Conservation (phyloP, 2,888 invertebrate genomes). For the Ophonus ardosiacus region DNA sequence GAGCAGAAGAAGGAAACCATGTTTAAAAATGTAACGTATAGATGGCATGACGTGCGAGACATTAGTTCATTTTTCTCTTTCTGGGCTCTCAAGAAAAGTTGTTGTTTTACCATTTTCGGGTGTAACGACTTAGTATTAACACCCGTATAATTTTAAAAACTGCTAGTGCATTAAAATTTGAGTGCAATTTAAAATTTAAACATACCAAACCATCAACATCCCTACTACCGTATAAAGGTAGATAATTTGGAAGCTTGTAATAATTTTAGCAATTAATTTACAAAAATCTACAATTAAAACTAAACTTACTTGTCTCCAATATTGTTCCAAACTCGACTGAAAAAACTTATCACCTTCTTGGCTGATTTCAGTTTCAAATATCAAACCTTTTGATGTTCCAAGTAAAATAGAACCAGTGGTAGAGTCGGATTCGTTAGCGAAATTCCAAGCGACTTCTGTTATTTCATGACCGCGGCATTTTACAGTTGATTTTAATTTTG, state of each 20-base stretch:
- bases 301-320: constrained; percentile 87
- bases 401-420: constrained; percentile 91
- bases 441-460: constrained; percentile 95
- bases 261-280: constrained; percentile 67
- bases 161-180: constrained; percentile 14
- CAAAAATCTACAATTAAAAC: constrained; percentile 50
- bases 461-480: constrained; percentile 89
- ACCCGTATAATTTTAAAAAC: too few species aligned
- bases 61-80: too few species aligned
- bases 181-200: constrained; percentile 47
- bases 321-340: constrained; percentile 85
- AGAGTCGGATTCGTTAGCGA: constrained; percentile 82
- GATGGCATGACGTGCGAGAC: too few species aligned
- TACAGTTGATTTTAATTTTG: constrained; percentile 83
- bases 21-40: too few species aligned
- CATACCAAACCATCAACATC: constrained; percentile 88
- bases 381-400: constrained; percentile 91
- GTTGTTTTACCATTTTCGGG: too few species aligned
- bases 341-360: constrained; percentile 90
- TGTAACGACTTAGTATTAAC: too few species aligned
- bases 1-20: too few species aligned
- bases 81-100: too few species aligned
- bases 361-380: constrained; percentile 93
- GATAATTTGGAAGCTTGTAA: constrained; percentile 85
- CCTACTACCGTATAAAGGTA: constrained; percentile 85